These are phyloP conservation scores for Cygnus atratus DNA, from an alignment of 2,113 vertebrate genomes.

Conservation along the genomic window DNA sequence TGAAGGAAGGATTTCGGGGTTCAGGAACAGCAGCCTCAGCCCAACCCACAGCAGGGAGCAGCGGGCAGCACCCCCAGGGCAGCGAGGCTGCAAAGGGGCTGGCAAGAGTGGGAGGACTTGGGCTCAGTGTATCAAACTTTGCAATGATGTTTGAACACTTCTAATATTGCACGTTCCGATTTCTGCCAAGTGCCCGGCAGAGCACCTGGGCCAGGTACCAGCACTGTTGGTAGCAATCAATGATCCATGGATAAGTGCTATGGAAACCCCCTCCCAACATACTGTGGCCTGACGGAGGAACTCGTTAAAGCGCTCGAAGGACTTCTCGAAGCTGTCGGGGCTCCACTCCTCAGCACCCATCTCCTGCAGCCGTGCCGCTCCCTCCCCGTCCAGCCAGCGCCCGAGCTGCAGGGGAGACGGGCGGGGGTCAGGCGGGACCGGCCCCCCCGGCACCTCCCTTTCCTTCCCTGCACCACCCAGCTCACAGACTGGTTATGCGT, in stretches of 20 bases:
- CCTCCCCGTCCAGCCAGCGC: slow-evolving; percentile 86
- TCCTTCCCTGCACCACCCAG: background rate
- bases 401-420: slow-evolving; percentile 76
- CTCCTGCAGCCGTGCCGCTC: slow-evolving; percentile 75
- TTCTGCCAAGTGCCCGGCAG: background rate
- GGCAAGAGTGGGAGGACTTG: background rate
- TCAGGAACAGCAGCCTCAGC: background rate
- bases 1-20: rapidly evolving
- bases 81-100: background rate
- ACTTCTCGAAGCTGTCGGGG: slow-evolving; percentile 71
- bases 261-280: slow-evolving; percentile 12
- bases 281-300: slow-evolving; percentile 88
- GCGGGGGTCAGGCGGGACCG: rapidly evolving
- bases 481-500: background rate
- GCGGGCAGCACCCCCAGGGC: too few relatives aligned
- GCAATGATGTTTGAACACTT: rapidly evolving
- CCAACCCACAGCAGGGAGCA: background rate
- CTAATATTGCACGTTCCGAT: background rate
- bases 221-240: rapidly evolving
- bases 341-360: slow-evolving; percentile 75
- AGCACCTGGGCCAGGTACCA: rapidly evolving
- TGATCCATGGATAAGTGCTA: rapidly evolving
- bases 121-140: background rate
- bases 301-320: slow-evolving; percentile 74
- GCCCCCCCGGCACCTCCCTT: background rate